These are phyloP conservation scores for Teleiodes luculella DNA, from an alignment of 2,888 invertebrate genomes.

Conservation along the genomic window DNA sequence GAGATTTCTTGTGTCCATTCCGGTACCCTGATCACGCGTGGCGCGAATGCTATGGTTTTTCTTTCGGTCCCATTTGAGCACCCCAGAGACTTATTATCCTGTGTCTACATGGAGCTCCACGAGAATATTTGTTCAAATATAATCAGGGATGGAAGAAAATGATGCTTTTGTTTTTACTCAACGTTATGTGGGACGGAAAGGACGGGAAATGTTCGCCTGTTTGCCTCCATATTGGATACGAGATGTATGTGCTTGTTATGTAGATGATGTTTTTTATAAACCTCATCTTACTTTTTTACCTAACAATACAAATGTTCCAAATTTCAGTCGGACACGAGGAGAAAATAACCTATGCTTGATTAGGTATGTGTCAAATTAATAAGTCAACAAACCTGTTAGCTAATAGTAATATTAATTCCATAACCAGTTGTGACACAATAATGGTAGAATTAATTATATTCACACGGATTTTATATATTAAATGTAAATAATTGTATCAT, in stretches of 20 bases:
- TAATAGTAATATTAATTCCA: no score
- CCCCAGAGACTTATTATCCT: conserved; percentile 75
- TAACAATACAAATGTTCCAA: no score
- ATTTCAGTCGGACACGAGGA: no score
- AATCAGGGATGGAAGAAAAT: conserved; percentile 72
- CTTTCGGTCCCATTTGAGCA: conserved; percentile 69
- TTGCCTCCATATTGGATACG: conserved; percentile 55
- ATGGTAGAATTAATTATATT: no score
- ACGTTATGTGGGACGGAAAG: conserved; percentile 43
- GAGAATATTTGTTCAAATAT: conserved; percentile 75
- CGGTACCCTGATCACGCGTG: conserved; percentile 63
- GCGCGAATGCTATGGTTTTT: conserved; percentile 60
- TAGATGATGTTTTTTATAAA: not conserved
- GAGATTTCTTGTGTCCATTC: conserved; percentile 70
- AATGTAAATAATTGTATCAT: no score
- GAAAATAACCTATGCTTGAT: no score
- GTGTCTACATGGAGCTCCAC: conserved; percentile 61
- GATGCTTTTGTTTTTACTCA: conserved; percentile 67
- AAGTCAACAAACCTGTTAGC: no score
- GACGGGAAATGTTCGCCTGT: conserved; percentile 38
- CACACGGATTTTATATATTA: no score
- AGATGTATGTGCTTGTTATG: conserved; percentile 17
- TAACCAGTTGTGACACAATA: no score
- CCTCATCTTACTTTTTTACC: no score
- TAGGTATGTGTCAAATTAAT: no score